Conservation (phyloP, 2,888 invertebrate genomes). For the Lasius fuliginosus region DNA sequence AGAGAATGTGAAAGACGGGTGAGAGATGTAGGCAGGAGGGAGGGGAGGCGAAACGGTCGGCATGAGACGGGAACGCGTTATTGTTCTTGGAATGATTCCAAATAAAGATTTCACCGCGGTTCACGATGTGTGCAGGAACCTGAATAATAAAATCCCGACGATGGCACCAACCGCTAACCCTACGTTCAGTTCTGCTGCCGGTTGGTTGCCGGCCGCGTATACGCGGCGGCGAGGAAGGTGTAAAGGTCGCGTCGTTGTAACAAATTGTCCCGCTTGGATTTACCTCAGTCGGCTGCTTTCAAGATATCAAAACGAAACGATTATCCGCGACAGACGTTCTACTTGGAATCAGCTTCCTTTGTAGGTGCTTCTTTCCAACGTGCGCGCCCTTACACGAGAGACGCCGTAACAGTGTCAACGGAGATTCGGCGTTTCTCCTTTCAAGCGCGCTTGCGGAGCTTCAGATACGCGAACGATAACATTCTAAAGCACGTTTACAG, state of each 20-base stretch:
- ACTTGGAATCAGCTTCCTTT: constrained; percentile 64
- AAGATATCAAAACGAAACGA: constrained; percentile 71
- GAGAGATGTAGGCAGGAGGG: constrained; percentile 44
- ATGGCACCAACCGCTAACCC: constrained; percentile 75
- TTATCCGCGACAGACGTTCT: constrained; percentile 65
- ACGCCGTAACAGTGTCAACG: constrained; percentile 9
- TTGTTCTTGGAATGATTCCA: constrained; percentile 86
- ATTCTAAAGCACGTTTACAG: background rate
- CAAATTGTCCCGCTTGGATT: constrained; percentile 75
- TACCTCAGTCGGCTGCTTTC: constrained; percentile 68
- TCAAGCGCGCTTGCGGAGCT: constrained; percentile 6
- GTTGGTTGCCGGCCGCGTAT: constrained; percentile 50
- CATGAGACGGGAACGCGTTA: constrained; percentile 81
- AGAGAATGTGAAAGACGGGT: constrained; percentile 9
- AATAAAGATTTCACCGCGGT: constrained; percentile 85
- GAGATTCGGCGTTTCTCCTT: constrained; percentile 19
- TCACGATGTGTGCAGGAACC: constrained; percentile 80
- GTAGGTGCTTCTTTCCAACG: constrained; percentile 42
- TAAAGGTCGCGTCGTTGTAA: constrained; percentile 70
- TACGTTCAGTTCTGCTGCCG: constrained; percentile 77
- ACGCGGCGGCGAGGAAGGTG: constrained; percentile 58
- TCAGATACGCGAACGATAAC: constrained; percentile 38
- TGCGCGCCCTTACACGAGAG: constrained; percentile 37
- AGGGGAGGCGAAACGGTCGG: constrained; percentile 60
- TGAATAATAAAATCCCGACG: constrained; percentile 84